Evolutionary conservation across 2,113 vertebrate species (phyloP).

Genomic region (Pogonocichla stellata): DNA sequence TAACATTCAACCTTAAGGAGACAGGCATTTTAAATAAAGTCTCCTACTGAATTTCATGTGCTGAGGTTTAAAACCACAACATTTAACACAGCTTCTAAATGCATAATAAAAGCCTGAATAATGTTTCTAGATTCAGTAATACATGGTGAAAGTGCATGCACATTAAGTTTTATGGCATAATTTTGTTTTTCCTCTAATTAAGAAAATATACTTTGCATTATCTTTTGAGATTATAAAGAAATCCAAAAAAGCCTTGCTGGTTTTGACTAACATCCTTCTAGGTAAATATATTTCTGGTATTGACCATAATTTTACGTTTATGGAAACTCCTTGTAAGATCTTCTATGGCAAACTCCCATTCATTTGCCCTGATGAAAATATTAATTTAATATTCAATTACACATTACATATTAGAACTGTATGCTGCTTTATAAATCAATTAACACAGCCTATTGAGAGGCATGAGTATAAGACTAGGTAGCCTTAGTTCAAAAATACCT

Average conservation of each 20-base stretch:
- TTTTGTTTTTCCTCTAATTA: background rate
- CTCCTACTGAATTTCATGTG: background rate
- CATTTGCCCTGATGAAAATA: background rate
- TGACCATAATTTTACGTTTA: background rate
- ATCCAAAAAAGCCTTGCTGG: background rate
- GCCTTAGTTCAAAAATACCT: background rate
- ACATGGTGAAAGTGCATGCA: background rate
- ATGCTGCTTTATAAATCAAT: background rate
- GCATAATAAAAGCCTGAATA: background rate
- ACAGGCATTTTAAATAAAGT: background rate
- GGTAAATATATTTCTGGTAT: background rate
- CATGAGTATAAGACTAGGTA: background rate
- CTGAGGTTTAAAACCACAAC: background rate
- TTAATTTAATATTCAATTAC: background rate
- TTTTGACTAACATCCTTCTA: background rate
- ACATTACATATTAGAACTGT: background rate
- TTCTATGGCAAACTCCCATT: background rate
- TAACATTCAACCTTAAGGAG: background rate
- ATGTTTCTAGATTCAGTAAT: background rate
- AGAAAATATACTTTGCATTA: background rate
- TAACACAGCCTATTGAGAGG: fast-evolving
- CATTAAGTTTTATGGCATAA: background rate
- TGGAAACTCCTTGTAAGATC: background rate
- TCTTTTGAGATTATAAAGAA: background rate
- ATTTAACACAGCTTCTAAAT: background rate